phyloP scores from a whole-genome alignment of 2,888 invertebrate species.

The Phyto melanocephala region DNA sequence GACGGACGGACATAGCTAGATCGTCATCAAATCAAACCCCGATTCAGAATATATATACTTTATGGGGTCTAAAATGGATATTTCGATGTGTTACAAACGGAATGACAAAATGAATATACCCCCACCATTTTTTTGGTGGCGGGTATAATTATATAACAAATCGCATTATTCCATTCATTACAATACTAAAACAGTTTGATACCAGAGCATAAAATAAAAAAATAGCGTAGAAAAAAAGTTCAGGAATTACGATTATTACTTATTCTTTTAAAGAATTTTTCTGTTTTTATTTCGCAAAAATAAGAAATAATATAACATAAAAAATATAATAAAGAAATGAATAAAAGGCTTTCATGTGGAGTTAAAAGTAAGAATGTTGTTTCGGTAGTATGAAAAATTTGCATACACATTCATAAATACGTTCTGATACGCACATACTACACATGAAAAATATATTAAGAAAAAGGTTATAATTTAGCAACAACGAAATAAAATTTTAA shows the following conservation, averaged over 20 bases:
- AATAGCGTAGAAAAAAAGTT: neutral
- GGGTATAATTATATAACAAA: neutral
- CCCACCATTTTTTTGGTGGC: no score
- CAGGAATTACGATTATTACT: neutral
- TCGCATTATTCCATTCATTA: neutral
- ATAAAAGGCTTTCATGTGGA: neutral
- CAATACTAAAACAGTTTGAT: constrained; percentile 2
- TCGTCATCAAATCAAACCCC: no score
- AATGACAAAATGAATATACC: no score
- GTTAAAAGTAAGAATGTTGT: neutral
- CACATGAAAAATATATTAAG: neutral
- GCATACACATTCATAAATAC: neutral
- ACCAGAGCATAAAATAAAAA: neutral
- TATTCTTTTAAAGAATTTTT: neutral
- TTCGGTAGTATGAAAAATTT: neutral
- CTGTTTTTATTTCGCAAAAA: neutral
- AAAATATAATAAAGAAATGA: neutral
- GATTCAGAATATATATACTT: no score
- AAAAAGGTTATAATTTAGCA: constrained; percentile 3
- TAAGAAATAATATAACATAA: neutral
- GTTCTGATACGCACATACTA: neutral
- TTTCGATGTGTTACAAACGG: no score
- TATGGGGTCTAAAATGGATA: no score
- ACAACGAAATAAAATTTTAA: neutral
- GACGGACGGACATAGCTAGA: no score